A percentile compares a stretch with the other conserved stretches of the same genome.
These are phyloP conservation scores for Clusia tigrina DNA, from an alignment of 2,888 invertebrate species.

Conservation along the genomic window DNA sequence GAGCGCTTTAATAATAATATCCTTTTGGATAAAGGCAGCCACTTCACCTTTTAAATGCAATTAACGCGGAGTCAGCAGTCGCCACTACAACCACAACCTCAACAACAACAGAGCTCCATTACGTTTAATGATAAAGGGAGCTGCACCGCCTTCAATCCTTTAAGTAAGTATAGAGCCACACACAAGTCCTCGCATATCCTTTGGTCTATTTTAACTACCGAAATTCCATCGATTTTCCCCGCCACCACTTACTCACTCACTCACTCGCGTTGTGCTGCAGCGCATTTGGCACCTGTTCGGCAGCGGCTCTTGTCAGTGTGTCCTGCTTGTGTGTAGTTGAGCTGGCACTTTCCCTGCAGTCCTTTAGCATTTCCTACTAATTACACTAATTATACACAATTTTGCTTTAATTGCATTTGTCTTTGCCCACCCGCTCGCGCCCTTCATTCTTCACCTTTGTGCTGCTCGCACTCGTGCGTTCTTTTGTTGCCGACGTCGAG, in stretches of 20 bases:
- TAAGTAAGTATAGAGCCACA: too few relatives aligned
- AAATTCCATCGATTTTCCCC: conserved; percentile 1
- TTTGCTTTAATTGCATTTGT: conserved; percentile 29
- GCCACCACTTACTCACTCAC: not conserved
- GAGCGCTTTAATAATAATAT: conserved; percentile 2
- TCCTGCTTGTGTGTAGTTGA: not conserved
- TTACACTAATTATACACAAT: conserved; percentile 29
- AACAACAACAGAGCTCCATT: not conserved
- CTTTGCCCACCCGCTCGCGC: not conserved
- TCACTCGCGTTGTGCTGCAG: not conserved
- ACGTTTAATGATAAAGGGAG: too few relatives aligned
- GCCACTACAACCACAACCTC: not conserved
- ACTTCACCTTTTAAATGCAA: conserved; percentile 9
- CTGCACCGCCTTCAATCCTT: too few relatives aligned
- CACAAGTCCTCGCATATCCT: not conserved
- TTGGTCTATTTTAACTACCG: not conserved
- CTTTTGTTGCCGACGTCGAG: not conserved
- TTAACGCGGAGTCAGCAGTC: conserved; percentile 6
- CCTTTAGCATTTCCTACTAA: conserved; percentile 18
- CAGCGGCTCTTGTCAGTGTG: too few relatives aligned
- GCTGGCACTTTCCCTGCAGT: conserved; percentile 4
- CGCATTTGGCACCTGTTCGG: not conserved
- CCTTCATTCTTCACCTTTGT: not conserved
- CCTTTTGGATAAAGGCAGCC: conserved; percentile 2
- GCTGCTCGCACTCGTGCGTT: too few relatives aligned